Conservation (phyloP, 2,113 vertebrate species). For the Podilymbus podiceps region DNA sequence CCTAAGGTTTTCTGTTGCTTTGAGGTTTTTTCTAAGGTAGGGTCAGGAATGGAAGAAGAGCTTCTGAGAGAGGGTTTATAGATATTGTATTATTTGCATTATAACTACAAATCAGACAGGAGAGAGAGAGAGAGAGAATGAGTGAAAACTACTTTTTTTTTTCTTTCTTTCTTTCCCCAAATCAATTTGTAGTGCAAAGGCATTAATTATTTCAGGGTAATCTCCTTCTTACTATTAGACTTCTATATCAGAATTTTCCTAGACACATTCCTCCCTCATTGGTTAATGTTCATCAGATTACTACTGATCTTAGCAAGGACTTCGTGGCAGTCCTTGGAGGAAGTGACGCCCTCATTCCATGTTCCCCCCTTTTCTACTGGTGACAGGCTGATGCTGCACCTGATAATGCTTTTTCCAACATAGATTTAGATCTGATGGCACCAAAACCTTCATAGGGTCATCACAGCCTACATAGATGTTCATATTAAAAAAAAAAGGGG, state of each 20-base stretch:
- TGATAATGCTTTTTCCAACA: not conserved
- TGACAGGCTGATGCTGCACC: not conserved
- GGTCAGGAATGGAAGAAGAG: not conserved
- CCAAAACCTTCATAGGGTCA: not conserved
- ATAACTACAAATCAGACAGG: not conserved
- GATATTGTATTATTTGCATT: slow-evolving; percentile 1
- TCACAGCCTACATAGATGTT: not conserved
- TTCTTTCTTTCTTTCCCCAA: not conserved
- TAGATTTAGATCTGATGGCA: not conserved
- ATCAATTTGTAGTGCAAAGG: not conserved
- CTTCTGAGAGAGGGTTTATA: not conserved
- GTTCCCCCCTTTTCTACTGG: not conserved
- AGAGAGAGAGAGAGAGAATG: not conserved
- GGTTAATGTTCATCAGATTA: not conserved
- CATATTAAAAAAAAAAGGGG: not conserved
- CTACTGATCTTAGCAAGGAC: not conserved
- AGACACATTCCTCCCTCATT: not conserved
- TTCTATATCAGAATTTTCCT: not conserved
- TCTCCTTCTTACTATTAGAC: not conserved
- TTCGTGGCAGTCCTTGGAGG: not conserved
- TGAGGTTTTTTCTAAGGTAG: not conserved
- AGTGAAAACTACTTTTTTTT: not conserved
- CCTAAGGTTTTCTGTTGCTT: not conserved
- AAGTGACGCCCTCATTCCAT: not conserved
- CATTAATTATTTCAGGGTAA: not conserved